A percentile compares a stretch with the other conserved stretches of the same genome.
phyloP scores from a whole-genome alignment of 64 coral and sea anemone species.

The Orbicella faveolata region DNA sequence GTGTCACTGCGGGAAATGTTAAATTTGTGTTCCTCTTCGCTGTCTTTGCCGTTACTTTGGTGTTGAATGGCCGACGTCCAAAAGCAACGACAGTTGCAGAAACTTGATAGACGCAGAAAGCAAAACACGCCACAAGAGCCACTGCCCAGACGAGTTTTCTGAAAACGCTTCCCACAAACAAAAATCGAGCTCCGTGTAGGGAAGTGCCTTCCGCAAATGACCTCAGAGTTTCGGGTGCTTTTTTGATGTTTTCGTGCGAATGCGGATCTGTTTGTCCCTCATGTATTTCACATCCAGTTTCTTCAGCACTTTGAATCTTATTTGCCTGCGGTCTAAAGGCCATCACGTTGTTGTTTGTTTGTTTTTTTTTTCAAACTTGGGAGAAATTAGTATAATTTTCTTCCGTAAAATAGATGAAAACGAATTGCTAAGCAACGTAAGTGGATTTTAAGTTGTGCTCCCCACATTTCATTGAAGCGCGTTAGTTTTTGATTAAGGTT shows the following conservation, averaged over 20 bases:
- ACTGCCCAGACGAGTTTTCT: constrained; percentile 10
- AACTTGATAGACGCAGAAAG: constrained; percentile 2
- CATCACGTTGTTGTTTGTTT: not conserved
- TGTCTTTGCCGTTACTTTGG: not conserved
- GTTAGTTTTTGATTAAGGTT: not conserved
- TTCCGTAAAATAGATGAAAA: not conserved
- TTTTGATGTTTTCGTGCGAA: not conserved
- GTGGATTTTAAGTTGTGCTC: not conserved
- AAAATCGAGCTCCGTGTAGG: constrained; percentile 25
- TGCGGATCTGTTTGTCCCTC: not conserved
- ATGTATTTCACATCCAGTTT: not conserved
- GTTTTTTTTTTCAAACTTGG: not conserved
- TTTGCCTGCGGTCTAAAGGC: not conserved
- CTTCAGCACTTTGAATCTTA: not conserved
- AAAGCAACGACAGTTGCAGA: not conserved
- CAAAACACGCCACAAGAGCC: not conserved
- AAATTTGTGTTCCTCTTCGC: not conserved
- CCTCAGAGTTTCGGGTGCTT: not conserved
- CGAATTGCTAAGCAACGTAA: not conserved
- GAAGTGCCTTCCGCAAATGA: not conserved
- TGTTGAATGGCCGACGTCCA: not conserved
- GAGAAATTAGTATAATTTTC: not conserved
- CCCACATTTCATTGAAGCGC: not conserved
- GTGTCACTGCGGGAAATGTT: constrained; percentile 14
- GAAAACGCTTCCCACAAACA: not conserved